Conservation (phyloP, 2,888 invertebrate species). For the Leistus spinibarbis region DNA sequence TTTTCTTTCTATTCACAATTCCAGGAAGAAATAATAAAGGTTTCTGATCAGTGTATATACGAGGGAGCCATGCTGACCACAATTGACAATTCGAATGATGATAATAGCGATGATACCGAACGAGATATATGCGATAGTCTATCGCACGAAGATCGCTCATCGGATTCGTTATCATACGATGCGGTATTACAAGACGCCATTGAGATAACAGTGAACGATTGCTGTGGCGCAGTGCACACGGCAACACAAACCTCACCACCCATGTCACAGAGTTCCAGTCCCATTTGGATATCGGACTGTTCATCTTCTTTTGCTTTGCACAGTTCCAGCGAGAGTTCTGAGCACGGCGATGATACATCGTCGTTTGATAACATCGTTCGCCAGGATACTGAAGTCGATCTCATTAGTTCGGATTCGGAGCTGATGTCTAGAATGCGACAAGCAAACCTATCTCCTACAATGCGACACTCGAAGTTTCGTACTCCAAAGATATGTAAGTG, state of each 20-base stretch:
- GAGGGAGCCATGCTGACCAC: constrained; percentile 1
- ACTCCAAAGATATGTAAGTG: constrained; percentile 25
- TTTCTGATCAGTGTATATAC: constrained; percentile 23
- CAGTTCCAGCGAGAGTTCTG: constrained; percentile 50
- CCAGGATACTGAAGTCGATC: constrained; percentile 3
- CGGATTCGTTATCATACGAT: constrained; percentile 23
- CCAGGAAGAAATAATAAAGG: constrained; percentile 31
- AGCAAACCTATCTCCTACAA: constrained; percentile 7
- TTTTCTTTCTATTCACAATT: background rate
- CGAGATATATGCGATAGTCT: background rate
- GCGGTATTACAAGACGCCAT: constrained; percentile 26
- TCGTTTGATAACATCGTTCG: constrained; percentile 16
- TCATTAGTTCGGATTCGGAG: constrained; percentile 36
- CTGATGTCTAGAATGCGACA: constrained; percentile 21
- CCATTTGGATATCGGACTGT: constrained; percentile 57
- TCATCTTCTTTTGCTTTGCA: constrained; percentile 52
- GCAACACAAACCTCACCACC: constrained; percentile 54
- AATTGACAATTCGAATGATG: constrained; percentile 6
- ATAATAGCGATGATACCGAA: constrained; percentile 1
- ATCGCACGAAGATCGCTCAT: constrained; percentile 12
- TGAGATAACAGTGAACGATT: constrained; percentile 35
- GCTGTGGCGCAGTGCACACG: constrained; percentile 46
- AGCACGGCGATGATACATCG: constrained; percentile 46
- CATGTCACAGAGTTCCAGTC: constrained; percentile 57
- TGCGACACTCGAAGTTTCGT: constrained; percentile 12